Base-by-base conservation (phyloP, 2,113 vertebrate species). In the Pholis gunnellus region DNA sequence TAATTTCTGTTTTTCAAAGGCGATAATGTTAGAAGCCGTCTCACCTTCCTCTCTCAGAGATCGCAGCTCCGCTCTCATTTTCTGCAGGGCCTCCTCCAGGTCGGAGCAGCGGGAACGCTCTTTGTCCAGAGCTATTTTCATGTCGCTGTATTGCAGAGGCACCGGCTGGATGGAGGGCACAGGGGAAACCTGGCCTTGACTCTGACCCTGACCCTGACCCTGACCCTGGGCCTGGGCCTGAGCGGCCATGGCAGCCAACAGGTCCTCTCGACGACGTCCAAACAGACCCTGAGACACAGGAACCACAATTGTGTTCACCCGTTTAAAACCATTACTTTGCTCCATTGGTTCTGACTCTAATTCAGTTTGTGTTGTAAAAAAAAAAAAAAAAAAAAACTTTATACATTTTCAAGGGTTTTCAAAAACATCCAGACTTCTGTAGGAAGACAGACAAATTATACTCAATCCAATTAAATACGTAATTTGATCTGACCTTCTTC, bases 141-240 rank as follows among this genome's bases (percentile, higher is more conserved):
- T 96, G 93, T 99, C 98, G 84, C 95, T 99, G 96, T 99, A 99
- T 94, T 99, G 98, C 95, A 99, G 94, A 86, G 98, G 97, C 92
- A 99, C 97, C 0, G 94, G 93, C 59, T 94, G 86, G 61, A 91
- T 87, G 25, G 93, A 88, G 44, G 86, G 96, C 91, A 95, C 96
- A 79, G 96, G 95, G 11, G 93, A 91, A 13, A 96, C 96, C 93
- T 96, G 92, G 52, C 87, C 83, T 54, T 87, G 94, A 59, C 77
- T 59, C 82, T 93, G 95, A 36, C 91, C 81, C 56, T 94, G 93
- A 25, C 54, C 96, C 93, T 94, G 93, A 20, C 34, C 96, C 93
- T 88, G 94, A 29, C 86, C 82, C 68, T 94, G 93, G 13, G 66
- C 94, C 87, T 98, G 97, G 89, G 96, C 95, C 91, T 95, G 95